Conservation (phyloP, 1,140 invertebrate species). For the Mizuhopecten yessoensis region DNA sequence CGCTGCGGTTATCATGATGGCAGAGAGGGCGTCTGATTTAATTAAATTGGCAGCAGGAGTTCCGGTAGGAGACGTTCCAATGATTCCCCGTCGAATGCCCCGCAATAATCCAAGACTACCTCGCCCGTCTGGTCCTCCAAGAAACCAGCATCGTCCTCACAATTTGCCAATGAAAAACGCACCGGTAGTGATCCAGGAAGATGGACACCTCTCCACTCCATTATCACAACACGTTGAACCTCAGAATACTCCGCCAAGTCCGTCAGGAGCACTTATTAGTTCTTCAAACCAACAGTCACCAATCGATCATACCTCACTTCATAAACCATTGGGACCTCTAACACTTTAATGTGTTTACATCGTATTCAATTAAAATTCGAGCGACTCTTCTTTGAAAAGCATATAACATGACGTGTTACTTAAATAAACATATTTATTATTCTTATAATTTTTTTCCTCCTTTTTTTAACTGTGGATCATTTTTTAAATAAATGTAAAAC, state of each 20-base stretch:
- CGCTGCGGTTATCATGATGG: slow-evolving; percentile 93
- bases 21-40: slow-evolving; percentile 93
- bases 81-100: not conserved
- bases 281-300: not conserved
- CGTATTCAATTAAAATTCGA: too few relatives aligned
- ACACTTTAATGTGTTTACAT: not conserved
- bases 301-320: not conserved
- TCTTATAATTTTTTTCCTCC: too few relatives aligned
- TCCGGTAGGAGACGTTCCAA: not conserved
- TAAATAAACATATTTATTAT: too few relatives aligned
- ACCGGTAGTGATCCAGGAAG: not conserved
- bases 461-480: too few relatives aligned
- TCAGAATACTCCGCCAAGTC: not conserved
- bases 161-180: not conserved
- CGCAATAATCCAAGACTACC: not conserved
- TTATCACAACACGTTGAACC: not conserved
- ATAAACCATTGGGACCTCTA: not conserved
- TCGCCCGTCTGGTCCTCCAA: not conserved
- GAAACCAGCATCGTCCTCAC: not conserved
- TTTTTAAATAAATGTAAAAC: too few relatives aligned
- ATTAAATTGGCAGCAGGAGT: slow-evolving; percentile 82
- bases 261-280: not conserved
- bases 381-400: too few relatives aligned
- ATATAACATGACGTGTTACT: too few relatives aligned
- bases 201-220: not conserved